Conservation (phyloP, 2,113 vertebrate genomes). For the Todiramphus saurophagus region DNA sequence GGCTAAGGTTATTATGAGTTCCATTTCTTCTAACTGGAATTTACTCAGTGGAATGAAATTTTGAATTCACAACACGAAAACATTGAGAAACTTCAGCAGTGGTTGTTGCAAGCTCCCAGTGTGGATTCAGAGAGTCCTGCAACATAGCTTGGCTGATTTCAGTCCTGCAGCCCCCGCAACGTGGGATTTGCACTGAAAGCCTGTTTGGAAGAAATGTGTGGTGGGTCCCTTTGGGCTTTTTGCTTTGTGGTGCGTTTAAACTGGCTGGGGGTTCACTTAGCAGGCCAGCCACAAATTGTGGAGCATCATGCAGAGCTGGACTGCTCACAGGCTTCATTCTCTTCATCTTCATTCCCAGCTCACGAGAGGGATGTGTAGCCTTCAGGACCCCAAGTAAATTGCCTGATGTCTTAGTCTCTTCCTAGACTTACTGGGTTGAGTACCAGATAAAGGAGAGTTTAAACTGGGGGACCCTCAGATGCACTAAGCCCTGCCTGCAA, state of each 20-base stretch:
- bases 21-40: not conserved
- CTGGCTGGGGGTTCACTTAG: not conserved
- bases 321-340: not conserved
- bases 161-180: not conserved
- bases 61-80: not conserved
- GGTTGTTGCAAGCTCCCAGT: not conserved
- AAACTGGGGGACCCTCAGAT: not conserved
- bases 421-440: not conserved
- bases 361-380: not conserved
- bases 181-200: not conserved
- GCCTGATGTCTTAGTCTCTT: not conserved
- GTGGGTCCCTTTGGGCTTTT: not conserved
- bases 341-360: not conserved
- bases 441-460: not conserved
- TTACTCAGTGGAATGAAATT: not conserved
- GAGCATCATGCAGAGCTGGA: not conserved
- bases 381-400: not conserved
- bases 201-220: not conserved
- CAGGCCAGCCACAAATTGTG: not conserved
- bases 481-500: not conserved
- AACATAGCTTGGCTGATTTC: not conserved
- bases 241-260: not conserved
- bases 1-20: not conserved
- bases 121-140: not conserved
- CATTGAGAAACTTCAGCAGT: not conserved